Conservation (phyloP, 2,888 invertebrate species). For the Polia nebulosa region DNA sequence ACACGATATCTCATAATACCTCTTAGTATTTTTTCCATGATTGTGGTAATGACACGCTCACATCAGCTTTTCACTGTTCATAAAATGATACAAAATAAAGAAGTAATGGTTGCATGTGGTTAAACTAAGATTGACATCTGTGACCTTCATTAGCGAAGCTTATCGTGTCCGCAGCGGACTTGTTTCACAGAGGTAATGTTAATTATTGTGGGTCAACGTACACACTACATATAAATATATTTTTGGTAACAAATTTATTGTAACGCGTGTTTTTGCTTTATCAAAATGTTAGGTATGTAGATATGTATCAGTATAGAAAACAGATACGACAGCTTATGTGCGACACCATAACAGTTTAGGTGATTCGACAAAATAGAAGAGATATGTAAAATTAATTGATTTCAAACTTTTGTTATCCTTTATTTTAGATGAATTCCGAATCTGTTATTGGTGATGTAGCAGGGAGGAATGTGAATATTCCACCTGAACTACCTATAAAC, state of each 20-base stretch:
- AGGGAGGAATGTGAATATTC: constrained; percentile 63
- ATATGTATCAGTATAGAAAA: constrained; percentile 32
- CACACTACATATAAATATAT: constrained; percentile 30
- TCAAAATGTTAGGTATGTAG: constrained; percentile 31
- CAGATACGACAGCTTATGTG: neutral
- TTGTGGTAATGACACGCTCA: constrained; percentile 61
- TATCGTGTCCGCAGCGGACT: constrained; percentile 76
- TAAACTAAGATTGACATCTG: constrained; percentile 79
- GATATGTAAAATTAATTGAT: neutral
- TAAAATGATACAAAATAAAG: constrained; percentile 45
- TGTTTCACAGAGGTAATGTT: constrained; percentile 62
- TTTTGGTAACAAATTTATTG: constrained; percentile 17
- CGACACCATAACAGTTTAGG: constrained; percentile 5
- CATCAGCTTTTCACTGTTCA: constrained; percentile 52
- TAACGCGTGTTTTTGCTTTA: constrained; percentile 26
- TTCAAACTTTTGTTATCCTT: constrained; percentile 17
- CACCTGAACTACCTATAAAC: constrained; percentile 84
- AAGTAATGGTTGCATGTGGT: constrained; percentile 57
- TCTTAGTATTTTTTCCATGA: constrained; percentile 96
- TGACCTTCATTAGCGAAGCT: constrained; percentile 87
- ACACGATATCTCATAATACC: constrained; percentile 97
- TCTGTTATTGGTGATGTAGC: constrained; percentile 81
- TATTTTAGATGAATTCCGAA: constrained; percentile 82
- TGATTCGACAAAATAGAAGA: neutral
- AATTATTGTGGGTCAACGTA: constrained; percentile 72